Evolutionary conservation across 2,113 vertebrate genomes (phyloP).

Genomic region (Poeciliopsis turrubarensis): DNA sequence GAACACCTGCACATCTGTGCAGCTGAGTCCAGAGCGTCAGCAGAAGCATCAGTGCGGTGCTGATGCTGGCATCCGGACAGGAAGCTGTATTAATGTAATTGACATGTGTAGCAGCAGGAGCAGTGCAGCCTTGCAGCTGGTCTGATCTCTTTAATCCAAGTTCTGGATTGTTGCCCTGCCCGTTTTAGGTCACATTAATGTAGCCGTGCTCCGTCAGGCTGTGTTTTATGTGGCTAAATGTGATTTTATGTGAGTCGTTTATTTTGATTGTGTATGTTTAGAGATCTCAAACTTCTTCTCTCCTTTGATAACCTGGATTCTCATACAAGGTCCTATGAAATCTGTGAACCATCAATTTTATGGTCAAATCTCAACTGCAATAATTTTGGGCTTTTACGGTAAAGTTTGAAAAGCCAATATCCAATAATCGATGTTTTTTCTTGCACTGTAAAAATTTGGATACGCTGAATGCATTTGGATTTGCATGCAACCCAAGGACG

Average conservation of each 20-base stretch:
- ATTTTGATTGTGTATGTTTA: background rate
- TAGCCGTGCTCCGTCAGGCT: constrained; percentile 26
- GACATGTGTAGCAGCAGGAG: constrained; percentile 57
- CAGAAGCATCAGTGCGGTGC: constrained; percentile 15
- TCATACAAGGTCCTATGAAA: no score
- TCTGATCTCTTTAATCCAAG: constrained; percentile 58
- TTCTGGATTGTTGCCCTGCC: constrained; percentile 36
- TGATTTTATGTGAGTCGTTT: background rate
- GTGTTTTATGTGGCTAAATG: constrained; percentile 14
- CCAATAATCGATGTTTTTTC: background rate
- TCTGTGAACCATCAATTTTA: background rate
- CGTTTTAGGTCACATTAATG: constrained; percentile 42
- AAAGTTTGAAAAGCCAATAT: background rate
- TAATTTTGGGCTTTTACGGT: background rate
- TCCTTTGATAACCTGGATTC: background rate
- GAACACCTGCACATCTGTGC: constrained; percentile 35
- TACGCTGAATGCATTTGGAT: background rate
- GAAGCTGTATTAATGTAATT: constrained; percentile 64
- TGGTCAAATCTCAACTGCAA: background rate
- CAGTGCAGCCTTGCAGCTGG: constrained; percentile 58
- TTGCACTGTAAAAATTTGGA: background rate
- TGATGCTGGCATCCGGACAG: constrained; percentile 42
- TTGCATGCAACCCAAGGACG: background rate
- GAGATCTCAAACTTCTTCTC: background rate
- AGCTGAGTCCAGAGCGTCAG: constrained; percentile 1